Conservation (phyloP, 2,113 vertebrate genomes). For the Siniperca knerii region DNA sequence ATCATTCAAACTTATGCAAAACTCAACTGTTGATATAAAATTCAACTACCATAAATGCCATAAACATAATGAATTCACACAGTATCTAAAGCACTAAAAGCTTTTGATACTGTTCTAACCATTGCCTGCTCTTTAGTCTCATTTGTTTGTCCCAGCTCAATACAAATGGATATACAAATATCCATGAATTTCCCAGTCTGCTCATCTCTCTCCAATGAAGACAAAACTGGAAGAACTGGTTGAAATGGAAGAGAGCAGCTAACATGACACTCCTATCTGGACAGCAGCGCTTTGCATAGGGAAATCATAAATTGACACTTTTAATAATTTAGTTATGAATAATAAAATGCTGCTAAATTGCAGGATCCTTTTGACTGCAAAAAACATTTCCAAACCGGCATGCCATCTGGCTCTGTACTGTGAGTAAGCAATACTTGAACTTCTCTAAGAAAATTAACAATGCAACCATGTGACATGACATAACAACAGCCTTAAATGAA, state of each 20-base stretch:
- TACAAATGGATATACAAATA: slow-evolving; percentile 36
- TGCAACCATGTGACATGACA: neutral
- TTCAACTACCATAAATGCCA: neutral
- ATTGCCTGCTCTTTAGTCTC: slow-evolving; percentile 56
- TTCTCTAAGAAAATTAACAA: neutral
- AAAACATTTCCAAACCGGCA: neutral
- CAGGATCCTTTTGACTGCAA: neutral
- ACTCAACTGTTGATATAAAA: neutral
- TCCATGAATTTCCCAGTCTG: neutral
- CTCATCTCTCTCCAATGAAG: neutral
- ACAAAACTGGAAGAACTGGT: slow-evolving; percentile 49
- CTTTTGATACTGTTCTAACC: neutral
- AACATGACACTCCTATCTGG: neutral
- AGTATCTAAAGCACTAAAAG: slow-evolving; percentile 3
- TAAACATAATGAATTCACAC: neutral
- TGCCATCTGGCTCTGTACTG: neutral
- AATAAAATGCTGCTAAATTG: neutral
- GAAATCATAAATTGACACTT: neutral
- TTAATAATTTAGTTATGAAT: neutral
- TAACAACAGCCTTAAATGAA: neutral
- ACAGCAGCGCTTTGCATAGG: neutral
- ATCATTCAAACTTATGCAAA: slow-evolving; percentile 31
- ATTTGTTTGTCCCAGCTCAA: slow-evolving; percentile 55
- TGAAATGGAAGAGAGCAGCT: neutral
- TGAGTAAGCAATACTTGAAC: slow-evolving; percentile 7